Conservation (phyloP, 2,113 vertebrate species). For the Mormyrus iriodes region DNA sequence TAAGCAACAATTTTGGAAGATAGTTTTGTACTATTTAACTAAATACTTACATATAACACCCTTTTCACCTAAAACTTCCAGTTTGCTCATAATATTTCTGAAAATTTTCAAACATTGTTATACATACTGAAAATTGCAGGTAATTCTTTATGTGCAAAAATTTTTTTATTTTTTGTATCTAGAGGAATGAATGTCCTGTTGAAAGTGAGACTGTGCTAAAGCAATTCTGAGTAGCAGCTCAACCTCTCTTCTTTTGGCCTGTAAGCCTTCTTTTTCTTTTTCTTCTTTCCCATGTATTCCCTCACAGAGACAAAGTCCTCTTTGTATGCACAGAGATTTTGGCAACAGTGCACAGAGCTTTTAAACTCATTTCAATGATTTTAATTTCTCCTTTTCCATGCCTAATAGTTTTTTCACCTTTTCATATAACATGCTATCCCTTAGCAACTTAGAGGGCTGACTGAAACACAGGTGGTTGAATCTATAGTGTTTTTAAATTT, state of each 20-base stretch:
- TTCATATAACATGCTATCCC: constrained; percentile 16
- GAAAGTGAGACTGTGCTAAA: constrained; percentile 50
- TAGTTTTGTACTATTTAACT: not conserved
- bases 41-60: not conserved
- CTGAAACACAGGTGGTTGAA: constrained; percentile 2
- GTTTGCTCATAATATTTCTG: not conserved
- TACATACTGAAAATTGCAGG: not conserved
- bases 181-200: constrained; percentile 41
- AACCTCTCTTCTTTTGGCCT: constrained; percentile 48
- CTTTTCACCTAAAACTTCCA: not conserved
- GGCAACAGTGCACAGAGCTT: constrained; percentile 56
- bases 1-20: not conserved
- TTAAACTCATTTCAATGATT: constrained; percentile 61
- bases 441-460: constrained; percentile 1
- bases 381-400: constrained; percentile 58
- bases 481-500: not conserved
- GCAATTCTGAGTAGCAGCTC: constrained; percentile 48
- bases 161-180: not conserved
- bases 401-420: constrained; percentile 48
- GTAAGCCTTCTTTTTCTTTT: constrained; percentile 51
- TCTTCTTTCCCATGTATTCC: constrained; percentile 59
- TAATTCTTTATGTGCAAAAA: not conserved
- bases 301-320: constrained; percentile 60
- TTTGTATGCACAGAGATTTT: constrained; percentile 58
- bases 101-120: not conserved